Evolutionary conservation across 1,140 invertebrate genomes (phyloP), one percentile per base, ranked within the genome.

Genomic region (Pteromalus puparum): DNA sequence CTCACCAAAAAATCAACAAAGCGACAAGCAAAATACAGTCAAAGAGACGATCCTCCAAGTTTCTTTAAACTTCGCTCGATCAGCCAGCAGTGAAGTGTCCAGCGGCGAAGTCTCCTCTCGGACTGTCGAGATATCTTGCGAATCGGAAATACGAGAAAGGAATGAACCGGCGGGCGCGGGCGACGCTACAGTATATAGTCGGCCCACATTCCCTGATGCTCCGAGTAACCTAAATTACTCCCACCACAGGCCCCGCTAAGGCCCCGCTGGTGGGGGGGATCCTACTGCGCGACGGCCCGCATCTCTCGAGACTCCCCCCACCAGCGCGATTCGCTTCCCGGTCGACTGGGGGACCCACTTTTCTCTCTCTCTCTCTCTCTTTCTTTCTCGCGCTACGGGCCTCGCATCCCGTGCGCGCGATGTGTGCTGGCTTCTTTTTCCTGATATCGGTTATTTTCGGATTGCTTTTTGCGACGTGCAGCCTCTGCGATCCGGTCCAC

Each of bases 151-250:
- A 89, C 90, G 87, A 90, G 89, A 89, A 90, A 90, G 89, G 91
- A 93, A 92, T 92, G 91, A 92, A 92, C 91, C 92, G 91, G 86
- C 90, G 85, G 88, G 86, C 85, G 88, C 89, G 89, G 87, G 88
- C 89, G 89, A 89, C 90, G 91, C 91, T 91, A 90, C 89, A 89
- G 92, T 93, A 93, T 93, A 93, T 93, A 93, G 88, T 91, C 92
- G 91, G 92, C 92, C 91, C 91, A 93, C 92, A 93, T 93, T 93
- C 92, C 89, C 92, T 42, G 89, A 85, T 92, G 91, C 89, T 91
- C 91, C 91, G 89, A 92, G 91, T 93, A 93, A 93, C 92, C 92
- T 91, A 92, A 92, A 92, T 93, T 90, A 87, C 91, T 90, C 92
- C 91, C 92, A 91, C 92, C 89, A 15, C 34, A 18, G 26, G 28